Evolutionary conservation across 2,113 vertebrate species (phyloP).

Genomic region (Sinocyclocheilus rhinocerous): DNA sequence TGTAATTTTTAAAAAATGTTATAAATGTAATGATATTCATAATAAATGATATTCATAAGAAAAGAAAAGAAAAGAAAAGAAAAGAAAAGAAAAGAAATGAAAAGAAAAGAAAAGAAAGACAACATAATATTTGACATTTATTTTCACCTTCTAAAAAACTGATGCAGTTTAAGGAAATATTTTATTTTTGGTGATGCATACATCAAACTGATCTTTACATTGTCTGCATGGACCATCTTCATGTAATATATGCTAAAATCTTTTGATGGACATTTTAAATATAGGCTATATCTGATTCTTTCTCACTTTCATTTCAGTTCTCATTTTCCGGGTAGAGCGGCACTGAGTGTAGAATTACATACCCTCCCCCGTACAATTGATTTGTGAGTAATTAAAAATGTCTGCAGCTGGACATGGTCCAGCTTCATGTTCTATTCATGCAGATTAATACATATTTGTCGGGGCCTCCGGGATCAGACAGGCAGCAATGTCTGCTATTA

Average conservation of each 20-base stretch:
- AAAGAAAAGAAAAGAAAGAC: too few relatives aligned
- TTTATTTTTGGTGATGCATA: too few relatives aligned
- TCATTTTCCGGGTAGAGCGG: slow-evolving; percentile 20
- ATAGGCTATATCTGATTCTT: neutral
- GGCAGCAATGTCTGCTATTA: slow-evolving; percentile 75
- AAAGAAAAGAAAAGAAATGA: too few relatives aligned
- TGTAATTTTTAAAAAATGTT: too few relatives aligned
- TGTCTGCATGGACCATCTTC: neutral
- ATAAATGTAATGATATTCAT: too few relatives aligned
- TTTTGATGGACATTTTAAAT: neutral
- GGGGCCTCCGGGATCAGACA: slow-evolving; percentile 70
- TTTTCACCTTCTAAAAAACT: too few relatives aligned
- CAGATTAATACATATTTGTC: slow-evolving; percentile 81
- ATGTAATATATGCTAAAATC: neutral
- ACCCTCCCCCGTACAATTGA: slow-evolving; percentile 63
- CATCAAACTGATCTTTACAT: neutral
- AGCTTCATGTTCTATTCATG: slow-evolving; percentile 79
- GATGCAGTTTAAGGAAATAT: too few relatives aligned
- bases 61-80: too few relatives aligned
- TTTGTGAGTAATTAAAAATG: slow-evolving; percentile 76
- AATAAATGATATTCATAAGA: too few relatives aligned
- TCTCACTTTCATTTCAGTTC: slow-evolving; percentile 45
- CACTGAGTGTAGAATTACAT: slow-evolving; percentile 44
- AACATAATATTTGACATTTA: too few relatives aligned
- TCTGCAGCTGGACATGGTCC: slow-evolving; percentile 69